phyloP scores from a whole-genome alignment of 1,140 invertebrate species.

The Brachionus angularis region DNA sequence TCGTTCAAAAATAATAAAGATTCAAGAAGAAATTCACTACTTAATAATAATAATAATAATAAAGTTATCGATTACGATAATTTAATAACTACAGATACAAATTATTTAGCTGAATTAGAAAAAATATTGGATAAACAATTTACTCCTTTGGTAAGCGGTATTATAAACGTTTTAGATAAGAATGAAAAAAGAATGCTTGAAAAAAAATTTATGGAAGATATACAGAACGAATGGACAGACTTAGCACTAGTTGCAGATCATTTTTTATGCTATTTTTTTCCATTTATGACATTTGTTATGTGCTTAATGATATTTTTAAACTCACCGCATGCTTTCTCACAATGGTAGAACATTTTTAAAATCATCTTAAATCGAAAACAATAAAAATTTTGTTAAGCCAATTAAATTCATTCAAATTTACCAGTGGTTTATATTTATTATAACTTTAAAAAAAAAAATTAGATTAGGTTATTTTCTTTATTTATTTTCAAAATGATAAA shows the following conservation, averaged over 20 bases:
- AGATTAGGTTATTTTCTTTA: no score
- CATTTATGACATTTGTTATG: slow-evolving; percentile 31
- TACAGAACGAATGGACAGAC: slow-evolving; percentile 31
- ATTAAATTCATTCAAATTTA: no score
- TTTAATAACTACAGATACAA: no score
- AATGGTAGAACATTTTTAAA: slow-evolving; percentile 1
- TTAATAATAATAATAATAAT: no score
- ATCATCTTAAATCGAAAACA: background rate
- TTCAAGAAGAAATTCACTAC: no score
- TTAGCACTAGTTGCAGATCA: slow-evolving; percentile 22
- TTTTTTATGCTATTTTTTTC: slow-evolving; percentile 39
- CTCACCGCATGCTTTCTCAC: slow-evolving; percentile 28
- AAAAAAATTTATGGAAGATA: slow-evolving; percentile 15
- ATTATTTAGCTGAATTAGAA: slow-evolving; percentile 1
- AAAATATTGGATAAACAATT: slow-evolving; percentile 28
- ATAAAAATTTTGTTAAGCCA: background rate
- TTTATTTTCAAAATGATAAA: no score
- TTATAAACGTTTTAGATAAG: background rate
- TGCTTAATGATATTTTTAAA: slow-evolving; percentile 43
- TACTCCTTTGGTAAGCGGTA: slow-evolving; percentile 8
- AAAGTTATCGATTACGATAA: no score
- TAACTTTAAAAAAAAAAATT: no score
- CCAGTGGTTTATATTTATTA: no score
- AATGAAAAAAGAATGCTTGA: slow-evolving; percentile 6
- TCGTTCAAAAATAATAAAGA: no score